A percentile compares a stretch with the other conserved stretches of the same genome.
Evolutionary conservation across 2,888 invertebrate species (phyloP).

Genomic region (Drosophila merina): DNA sequence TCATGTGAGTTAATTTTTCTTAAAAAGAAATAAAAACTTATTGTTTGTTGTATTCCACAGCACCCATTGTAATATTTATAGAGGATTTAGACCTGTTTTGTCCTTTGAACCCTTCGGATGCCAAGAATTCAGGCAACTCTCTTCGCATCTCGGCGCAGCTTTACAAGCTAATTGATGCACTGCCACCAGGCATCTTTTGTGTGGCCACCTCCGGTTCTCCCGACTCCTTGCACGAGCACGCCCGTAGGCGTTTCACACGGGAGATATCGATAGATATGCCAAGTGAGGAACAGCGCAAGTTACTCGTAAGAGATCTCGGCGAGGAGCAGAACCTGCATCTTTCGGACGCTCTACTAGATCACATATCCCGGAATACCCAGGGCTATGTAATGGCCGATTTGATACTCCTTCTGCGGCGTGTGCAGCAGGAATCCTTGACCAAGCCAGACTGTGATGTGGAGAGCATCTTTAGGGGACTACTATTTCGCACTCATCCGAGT

Average conservation of each 20-base stretch:
- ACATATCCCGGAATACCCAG: constrained; percentile 84
- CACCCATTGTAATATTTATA: constrained; percentile 82
- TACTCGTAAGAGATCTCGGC: constrained; percentile 82
- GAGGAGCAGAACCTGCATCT: constrained; percentile 32
- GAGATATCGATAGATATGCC: constrained; percentile 85
- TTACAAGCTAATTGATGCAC: constrained; percentile 85
- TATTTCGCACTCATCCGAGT: constrained; percentile 73
- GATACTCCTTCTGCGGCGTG: constrained; percentile 83
- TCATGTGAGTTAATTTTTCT: constrained; percentile 37
- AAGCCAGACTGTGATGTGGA: constrained; percentile 25
- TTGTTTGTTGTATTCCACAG: constrained; percentile 54
- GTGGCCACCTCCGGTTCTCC: constrained; percentile 85
- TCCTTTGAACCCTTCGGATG: constrained; percentile 68
- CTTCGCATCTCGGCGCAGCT: constrained; percentile 84
- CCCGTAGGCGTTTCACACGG: constrained; percentile 85
- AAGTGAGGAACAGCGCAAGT: constrained; percentile 82
- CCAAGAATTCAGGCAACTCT: constrained; percentile 79
- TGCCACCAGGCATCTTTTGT: constrained; percentile 83
- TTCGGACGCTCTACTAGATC: constrained; percentile 62
- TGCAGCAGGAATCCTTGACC: constrained; percentile 66
- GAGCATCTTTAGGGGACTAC: constrained; percentile 15
- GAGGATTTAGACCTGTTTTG: constrained; percentile 84
- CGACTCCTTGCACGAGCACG: constrained; percentile 84
- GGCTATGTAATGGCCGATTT: constrained; percentile 87
- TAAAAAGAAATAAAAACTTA: too few species aligned